Conservation (phyloP, 2,888 invertebrate genomes). For the Plagodis dolabraria region DNA sequence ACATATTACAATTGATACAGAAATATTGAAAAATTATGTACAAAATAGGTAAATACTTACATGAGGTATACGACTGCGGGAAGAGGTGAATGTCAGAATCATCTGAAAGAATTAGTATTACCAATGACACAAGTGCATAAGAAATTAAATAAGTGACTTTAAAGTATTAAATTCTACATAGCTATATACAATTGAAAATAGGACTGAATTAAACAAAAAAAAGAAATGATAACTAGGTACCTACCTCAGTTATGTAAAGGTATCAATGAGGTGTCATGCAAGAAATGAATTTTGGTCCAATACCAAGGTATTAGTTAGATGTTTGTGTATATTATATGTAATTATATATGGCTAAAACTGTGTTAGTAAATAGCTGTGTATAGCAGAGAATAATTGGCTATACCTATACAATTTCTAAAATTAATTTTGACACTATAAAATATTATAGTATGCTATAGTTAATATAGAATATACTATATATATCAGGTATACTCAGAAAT, state of each 20-base stretch:
- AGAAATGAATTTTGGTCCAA: constrained; percentile 4
- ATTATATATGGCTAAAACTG: too few species aligned
- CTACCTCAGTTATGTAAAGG: not conserved
- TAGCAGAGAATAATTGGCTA: too few species aligned
- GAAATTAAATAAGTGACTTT: constrained; percentile 35
- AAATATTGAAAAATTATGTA: constrained; percentile 17
- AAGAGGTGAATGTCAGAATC: constrained; percentile 71
- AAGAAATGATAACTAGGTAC: not conserved
- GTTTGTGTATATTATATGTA: too few species aligned
- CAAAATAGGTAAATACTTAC: constrained; percentile 60
- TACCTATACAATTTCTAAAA: too few species aligned
- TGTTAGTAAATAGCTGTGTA: too few species aligned
- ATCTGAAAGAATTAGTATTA: constrained; percentile 76
- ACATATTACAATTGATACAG: too few species aligned
- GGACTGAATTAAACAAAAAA: too few species aligned
- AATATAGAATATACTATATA: too few species aligned
- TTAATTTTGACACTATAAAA: too few species aligned
- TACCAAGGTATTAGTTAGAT: not conserved
- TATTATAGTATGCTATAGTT: too few species aligned
- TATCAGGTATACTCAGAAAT: too few species aligned
- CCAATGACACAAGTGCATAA: constrained; percentile 57
- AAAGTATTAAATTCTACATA: constrained; percentile 16
- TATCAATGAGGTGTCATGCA: constrained; percentile 1
- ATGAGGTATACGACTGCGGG: constrained; percentile 65
- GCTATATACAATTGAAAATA: not conserved